A percentile compares a stretch with the other conserved stretches of the same genome.
Conservation (phyloP, 2,888 invertebrate genomes). For the Lasius platythorax region DNA sequence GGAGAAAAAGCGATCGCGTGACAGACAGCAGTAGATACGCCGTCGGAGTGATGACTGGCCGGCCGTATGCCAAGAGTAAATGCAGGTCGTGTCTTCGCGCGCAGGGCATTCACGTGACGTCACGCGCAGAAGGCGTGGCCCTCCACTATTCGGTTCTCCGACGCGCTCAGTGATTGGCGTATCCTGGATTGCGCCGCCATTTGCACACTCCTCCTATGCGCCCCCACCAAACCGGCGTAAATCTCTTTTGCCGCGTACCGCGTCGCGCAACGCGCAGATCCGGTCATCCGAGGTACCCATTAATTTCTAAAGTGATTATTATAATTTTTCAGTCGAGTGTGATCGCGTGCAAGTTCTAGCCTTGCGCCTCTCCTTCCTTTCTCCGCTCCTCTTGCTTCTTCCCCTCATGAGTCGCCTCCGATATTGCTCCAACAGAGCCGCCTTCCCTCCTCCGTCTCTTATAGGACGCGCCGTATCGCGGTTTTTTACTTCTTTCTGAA, state of each 20-base stretch:
- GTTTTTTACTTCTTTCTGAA: conserved; percentile 58
- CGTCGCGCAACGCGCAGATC: conserved; percentile 50
- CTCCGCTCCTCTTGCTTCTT: neutral
- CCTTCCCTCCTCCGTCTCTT: neutral
- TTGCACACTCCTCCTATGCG: conserved; percentile 67
- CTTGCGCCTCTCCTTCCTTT: conserved; percentile 22
- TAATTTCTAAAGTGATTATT: conserved; percentile 81
- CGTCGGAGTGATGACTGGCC: conserved; percentile 72
- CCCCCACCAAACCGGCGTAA: conserved; percentile 39
- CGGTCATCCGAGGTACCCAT: conserved; percentile 68
- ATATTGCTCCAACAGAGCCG: neutral
- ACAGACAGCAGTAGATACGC: conserved; percentile 69
- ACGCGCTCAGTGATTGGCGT: conserved; percentile 70
- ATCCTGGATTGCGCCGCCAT: conserved; percentile 71
- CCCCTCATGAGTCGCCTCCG: neutral
- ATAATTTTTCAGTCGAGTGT: conserved; percentile 74
- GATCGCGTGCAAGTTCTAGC: conserved; percentile 32
- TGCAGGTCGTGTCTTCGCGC: conserved; percentile 59
- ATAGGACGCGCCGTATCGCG: neutral
- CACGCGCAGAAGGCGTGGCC: conserved; percentile 67
- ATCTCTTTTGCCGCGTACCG: conserved; percentile 55
- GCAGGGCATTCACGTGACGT: conserved; percentile 68
- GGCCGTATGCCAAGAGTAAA: conserved; percentile 56
- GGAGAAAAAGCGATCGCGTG: conserved; percentile 64
- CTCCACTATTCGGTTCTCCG: conserved; percentile 57